Base-by-base conservation (phyloP, 2,113 vertebrate species). In the Sarotherodon lohbergeri region DNA sequence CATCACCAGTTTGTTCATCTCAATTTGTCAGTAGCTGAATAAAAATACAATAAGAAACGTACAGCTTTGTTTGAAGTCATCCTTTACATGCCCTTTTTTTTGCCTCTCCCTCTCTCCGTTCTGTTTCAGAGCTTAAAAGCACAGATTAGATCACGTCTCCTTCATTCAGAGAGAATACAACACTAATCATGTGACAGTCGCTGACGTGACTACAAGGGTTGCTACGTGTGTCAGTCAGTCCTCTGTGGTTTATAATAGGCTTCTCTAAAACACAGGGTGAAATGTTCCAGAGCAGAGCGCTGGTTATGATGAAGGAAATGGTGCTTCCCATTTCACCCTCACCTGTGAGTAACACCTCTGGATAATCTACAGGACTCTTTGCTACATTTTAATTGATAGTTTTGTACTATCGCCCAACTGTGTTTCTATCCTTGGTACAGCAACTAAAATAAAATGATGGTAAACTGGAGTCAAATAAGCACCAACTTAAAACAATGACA, bases 11-110 rank as follows among this genome's bases (percentile, higher is more conserved):
- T 94, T 93, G 90, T 94, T 94, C 83, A 84, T 89, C 82, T 91
- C 80, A 89, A 56, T 91, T 95, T 89, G 84, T 95, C 93, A 93
- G 92, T 92, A 92, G 92, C 80, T 85, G 93, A 95, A 95, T 94
- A 95, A 95, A 97, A 96, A 95, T 94, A 94, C 89, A 90, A 85
- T 91, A 93, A 88, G 86, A 96, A 95, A 94, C 90, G 12, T 89
- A 95, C 91, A 91, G 81, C 87, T 91, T 90, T 92, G 86, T 94
- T 90, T 92, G 85, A 91, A 90, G 89, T 86, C 19, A 80, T 91
- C 52, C 19, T 91, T 57, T 80, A 80, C 50, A 32, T 36, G 22
- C 36, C 52, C 17, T 29, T 76, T 39, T 59, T 66, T 68, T 61
- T 32, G 63, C 34, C 14, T 76, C n/a, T 22, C 9, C 11, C 19